phyloP scores from a whole-genome alignment of 2,797 vertebrate species.

The Glyptemys insculpta region DNA sequence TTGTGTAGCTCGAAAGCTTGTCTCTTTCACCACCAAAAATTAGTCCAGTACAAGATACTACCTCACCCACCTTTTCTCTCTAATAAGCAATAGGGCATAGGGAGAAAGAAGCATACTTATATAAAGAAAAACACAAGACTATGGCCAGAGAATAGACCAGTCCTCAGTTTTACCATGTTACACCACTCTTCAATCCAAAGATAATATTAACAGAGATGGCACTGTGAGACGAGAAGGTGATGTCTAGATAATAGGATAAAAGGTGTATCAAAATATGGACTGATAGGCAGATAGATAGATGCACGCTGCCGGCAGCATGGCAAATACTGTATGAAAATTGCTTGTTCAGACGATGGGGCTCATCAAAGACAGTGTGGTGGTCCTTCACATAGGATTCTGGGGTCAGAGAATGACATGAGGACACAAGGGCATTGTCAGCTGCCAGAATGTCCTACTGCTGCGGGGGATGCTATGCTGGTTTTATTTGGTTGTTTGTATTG shows the following conservation, averaged over 20 bases:
- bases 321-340: neutral
- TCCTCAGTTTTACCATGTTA: neutral
- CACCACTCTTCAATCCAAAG: neutral
- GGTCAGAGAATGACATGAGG: rapidly evolving
- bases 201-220: neutral
- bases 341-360: neutral
- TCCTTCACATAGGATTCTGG: neutral
- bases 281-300: neutral
- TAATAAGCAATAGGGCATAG: neutral
- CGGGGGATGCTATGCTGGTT: neutral
- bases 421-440: neutral
- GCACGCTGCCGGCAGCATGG: neutral
- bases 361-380: rapidly evolving
- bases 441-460: neutral
- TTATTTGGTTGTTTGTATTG: neutral
- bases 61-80: neutral
- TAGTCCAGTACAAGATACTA: neutral
- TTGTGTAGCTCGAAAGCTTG: neutral
- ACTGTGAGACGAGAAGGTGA: neutral
- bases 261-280: no score
- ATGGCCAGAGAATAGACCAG: neutral
- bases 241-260: no score
- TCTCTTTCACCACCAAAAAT: neutral
- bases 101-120: neutral
- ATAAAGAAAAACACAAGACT: no score